Evolutionary conservation across 2,888 invertebrate species (phyloP), one percentile per base, ranked within the genome.

Genomic region (Netelia melanura): DNA sequence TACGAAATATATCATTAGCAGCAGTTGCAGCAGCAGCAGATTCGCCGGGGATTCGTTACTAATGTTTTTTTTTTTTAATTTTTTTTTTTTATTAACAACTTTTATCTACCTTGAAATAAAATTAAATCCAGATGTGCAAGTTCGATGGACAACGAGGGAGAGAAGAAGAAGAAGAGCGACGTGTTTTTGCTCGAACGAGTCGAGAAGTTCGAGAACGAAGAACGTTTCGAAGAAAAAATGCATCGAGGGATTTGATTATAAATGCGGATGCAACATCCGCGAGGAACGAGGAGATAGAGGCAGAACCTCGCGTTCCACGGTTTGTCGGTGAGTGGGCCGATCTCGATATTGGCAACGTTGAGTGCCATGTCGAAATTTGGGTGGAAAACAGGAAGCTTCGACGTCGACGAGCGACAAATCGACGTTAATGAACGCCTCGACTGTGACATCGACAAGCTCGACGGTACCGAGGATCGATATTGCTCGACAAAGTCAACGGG

Each of bases 381-480:
- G 44, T 30, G 58, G 23, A 70, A 71, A 21, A 80, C 44, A 52
- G 52, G 68, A 62, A 56, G n/a, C 44, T 8, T n/a, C 38, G 11
- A 21, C 30, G 44, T 21, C 64, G 25, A 70, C 3, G 14, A 52
- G 62, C n/a, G 58, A 48, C n/a, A 65, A 58, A 43, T 10, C 25
- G 44, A 44, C 25, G 72, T n/a, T 9, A 61, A 17, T 11, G 38
- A 54, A 52, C 17, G 58, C 11, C 65, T 56, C 43, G 62, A 17
- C 65, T 9, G 78, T 70, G 74, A 85, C 84, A 11, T 80, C 81
- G 64, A 86, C 86, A 52, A 86, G 85, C 72, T 62, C 76, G 21
- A 62, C 25, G 3, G 70, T 23, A 10, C 71, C 23, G 30, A 77
- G 74, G 74, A 64, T 84, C 84, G 74, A 84, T 81, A 84, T 77